Evolutionary conservation across 2,797 vertebrate genomes (phyloP).

Genomic region (Enteromius viviparus): DNA sequence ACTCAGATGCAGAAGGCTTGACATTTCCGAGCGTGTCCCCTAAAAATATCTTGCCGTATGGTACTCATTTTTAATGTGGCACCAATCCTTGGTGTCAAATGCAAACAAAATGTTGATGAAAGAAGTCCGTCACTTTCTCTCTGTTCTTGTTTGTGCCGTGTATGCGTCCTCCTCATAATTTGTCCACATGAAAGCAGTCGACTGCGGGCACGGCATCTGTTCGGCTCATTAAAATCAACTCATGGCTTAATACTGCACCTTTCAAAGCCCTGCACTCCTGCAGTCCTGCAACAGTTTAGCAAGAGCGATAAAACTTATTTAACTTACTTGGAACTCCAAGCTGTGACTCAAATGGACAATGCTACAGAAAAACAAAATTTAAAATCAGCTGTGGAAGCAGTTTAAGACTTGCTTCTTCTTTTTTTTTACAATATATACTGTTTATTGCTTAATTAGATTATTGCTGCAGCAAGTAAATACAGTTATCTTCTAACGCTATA

Average conservation of each 20-base stretch:
- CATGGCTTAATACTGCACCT: conserved; percentile 49
- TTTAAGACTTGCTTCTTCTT: neutral
- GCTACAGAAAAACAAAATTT: neutral
- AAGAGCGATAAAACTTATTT: neutral
- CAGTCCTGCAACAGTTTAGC: conserved; percentile 28
- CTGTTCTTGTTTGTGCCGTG: conserved; percentile 50
- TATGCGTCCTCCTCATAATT: conserved; percentile 63
- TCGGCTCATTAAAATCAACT: conserved; percentile 66
- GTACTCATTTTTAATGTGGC: conserved; percentile 66
- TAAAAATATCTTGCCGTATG: conserved; percentile 71
- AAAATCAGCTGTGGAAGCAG: neutral
- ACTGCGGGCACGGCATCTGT: conserved; percentile 63
- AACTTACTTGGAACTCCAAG: neutral
- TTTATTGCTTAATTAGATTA: neutral
- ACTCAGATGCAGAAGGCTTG: conserved; percentile 30
- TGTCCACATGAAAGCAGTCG: conserved; percentile 73
- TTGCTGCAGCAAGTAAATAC: neutral
- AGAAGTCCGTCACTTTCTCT: conserved; percentile 45
- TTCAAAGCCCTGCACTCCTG: conserved; percentile 21
- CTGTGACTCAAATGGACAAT: neutral
- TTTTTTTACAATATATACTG: neutral
- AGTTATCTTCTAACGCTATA: neutral
- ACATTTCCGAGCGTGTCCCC: conserved; percentile 58
- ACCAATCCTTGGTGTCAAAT: conserved; percentile 61
- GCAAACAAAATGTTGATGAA: conserved; percentile 64